These are phyloP conservation scores for Meghimatium bilineatum DNA, from an alignment of 2,888 invertebrate genomes.

Conservation along the genomic window DNA sequence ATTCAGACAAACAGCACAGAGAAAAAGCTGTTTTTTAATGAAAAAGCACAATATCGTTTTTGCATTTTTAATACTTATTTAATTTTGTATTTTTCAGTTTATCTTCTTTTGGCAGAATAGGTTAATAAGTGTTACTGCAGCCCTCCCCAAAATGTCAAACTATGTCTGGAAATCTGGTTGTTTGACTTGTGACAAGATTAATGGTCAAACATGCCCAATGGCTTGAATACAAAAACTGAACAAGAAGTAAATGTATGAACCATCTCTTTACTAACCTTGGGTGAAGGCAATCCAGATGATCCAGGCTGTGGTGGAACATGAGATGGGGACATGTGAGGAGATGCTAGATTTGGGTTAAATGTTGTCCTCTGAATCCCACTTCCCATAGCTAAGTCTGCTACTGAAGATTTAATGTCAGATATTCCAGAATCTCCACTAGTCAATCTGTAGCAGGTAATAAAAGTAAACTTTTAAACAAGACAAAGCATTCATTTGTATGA, in stretches of 20 bases:
- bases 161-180: too few species aligned
- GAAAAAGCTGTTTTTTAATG: too few species aligned
- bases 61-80: too few species aligned
- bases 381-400: slow-evolving; percentile 29
- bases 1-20: too few species aligned
- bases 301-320: slow-evolving; percentile 49
- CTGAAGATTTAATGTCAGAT: slow-evolving; percentile 47
- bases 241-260: not conserved
- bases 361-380: slow-evolving; percentile 54
- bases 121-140: too few species aligned
- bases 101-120: too few species aligned
- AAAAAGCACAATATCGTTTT: too few species aligned
- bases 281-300: slow-evolving; percentile 63
- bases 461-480: not conserved
- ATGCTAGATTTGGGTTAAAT: slow-evolving; percentile 58
- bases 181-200: not conserved
- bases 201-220: not conserved
- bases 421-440: slow-evolving; percentile 16
- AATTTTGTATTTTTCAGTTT: too few species aligned
- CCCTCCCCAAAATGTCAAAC: too few species aligned
- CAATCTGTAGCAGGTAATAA: slow-evolving; percentile 7
- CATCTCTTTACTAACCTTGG: slow-evolving; percentile 52
- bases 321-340: slow-evolving; percentile 58
- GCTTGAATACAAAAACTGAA: not conserved
- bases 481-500: too few species aligned